phyloP scores from a whole-genome alignment of 2,113 vertebrate genomes.

The Eublepharis macularius region DNA sequence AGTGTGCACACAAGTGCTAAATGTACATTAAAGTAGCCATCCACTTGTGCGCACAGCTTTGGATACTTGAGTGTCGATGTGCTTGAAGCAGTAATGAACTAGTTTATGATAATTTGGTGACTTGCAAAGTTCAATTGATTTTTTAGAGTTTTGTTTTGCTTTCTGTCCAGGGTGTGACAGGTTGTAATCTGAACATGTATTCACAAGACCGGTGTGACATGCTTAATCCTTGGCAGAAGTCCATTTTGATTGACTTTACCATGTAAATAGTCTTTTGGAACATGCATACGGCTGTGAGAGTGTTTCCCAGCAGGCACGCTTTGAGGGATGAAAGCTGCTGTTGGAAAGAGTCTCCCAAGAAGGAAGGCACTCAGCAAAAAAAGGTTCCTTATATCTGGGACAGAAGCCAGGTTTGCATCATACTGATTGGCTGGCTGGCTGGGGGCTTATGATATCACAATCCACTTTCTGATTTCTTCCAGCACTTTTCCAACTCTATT shows the following conservation, averaged over 20 bases:
- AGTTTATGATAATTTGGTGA: neutral
- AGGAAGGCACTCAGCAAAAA: neutral
- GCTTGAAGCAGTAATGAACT: neutral
- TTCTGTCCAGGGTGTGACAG: neutral
- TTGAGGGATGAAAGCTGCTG: neutral
- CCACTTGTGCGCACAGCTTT: neutral
- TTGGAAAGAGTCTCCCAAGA: neutral
- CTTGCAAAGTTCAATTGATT: neutral
- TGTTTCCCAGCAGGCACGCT: neutral
- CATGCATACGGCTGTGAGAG: neutral
- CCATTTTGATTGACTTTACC: neutral
- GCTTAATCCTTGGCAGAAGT: neutral
- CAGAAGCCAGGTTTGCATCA: neutral
- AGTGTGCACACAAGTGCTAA: neutral
- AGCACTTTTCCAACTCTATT: neutral
- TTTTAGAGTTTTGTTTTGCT: neutral
- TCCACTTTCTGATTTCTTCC: neutral
- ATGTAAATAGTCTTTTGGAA: neutral
- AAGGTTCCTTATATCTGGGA: neutral
- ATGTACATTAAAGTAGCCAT: neutral
- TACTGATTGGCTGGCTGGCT: neutral
- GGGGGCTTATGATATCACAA: neutral
- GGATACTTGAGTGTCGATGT: neutral
- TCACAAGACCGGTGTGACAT: neutral
- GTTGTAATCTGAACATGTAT: neutral